Percentiles rank a stretch among this genome's conserved stretches.
Evolutionary conservation across 2,888 invertebrate genomes (phyloP).

Genomic region (Lepidonotus clava): DNA sequence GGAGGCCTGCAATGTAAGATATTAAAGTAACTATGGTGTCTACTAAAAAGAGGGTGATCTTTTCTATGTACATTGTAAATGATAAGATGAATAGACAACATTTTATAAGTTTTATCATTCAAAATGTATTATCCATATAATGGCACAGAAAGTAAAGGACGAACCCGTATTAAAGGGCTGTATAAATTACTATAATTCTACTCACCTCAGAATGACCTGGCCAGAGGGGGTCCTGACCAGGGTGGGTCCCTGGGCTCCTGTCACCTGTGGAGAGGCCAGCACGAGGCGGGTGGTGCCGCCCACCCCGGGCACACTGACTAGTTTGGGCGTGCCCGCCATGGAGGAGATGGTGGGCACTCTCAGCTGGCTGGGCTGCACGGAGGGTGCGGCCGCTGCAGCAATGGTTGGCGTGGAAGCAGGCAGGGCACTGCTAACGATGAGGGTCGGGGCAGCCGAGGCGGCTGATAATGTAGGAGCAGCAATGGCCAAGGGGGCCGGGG

Average conservation of each 20-base stretch:
- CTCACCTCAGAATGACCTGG: conserved; percentile 57
- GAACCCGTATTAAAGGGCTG: too few relatives aligned
- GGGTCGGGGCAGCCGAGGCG: conserved; percentile 57
- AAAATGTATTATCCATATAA: too few relatives aligned
- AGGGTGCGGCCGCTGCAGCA: conserved; percentile 64
- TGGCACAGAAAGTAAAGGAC: too few relatives aligned
- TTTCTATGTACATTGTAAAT: too few relatives aligned
- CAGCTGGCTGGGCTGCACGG: conserved; percentile 55
- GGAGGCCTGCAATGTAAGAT: background rate
- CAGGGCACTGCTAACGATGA: conserved; percentile 1
- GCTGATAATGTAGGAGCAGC: conserved; percentile 60
- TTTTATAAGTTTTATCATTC: too few relatives aligned
- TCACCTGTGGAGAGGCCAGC: conserved; percentile 48
- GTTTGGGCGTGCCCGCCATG: conserved; percentile 21
- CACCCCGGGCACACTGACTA: conserved; percentile 13
- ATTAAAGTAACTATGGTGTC: too few relatives aligned
- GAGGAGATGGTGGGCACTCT: background rate
- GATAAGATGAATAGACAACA: too few relatives aligned
- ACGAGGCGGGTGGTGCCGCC: conserved; percentile 12
- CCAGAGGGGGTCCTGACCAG: conserved; percentile 48
- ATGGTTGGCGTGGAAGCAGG: conserved; percentile 60
- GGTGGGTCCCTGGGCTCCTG: conserved; percentile 58
- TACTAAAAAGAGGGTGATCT: too few relatives aligned
- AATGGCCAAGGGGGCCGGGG: conserved; percentile 53
- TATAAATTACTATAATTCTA: background rate